Conservation (phyloP, 2,113 vertebrate species). For the Mastomys natalensis region DNA sequence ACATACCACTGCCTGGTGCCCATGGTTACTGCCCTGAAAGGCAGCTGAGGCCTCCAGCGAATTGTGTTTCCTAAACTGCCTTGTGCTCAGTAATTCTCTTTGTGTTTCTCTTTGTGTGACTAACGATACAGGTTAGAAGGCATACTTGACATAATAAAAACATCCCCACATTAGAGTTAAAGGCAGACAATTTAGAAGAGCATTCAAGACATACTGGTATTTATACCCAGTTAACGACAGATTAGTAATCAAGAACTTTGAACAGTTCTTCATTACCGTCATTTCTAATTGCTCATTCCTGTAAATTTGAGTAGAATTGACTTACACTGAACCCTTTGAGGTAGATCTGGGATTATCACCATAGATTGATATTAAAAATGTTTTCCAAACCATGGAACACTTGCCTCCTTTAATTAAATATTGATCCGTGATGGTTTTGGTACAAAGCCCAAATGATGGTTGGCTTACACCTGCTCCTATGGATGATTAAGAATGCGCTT, state of each 20-base stretch:
- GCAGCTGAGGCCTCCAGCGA: background rate
- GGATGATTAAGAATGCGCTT: background rate
- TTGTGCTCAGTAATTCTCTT: background rate
- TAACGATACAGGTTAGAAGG: background rate
- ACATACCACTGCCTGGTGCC: no score
- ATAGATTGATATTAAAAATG: background rate
- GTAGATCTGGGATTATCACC: background rate
- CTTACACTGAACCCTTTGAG: background rate
- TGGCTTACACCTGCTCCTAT: background rate
- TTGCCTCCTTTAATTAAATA: conserved; percentile 61
- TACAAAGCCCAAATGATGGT: background rate
- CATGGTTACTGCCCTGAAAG: background rate
- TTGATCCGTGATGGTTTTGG: conserved; percentile 24
- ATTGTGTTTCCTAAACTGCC: background rate
- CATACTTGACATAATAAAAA: background rate
- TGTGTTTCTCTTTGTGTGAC: background rate
- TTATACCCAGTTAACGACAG: background rate
- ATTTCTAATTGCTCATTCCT: background rate
- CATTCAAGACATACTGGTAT: background rate
- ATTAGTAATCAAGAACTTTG: background rate
- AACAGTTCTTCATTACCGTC: background rate
- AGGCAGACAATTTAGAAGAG: background rate
- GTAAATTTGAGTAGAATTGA: conserved; percentile 10
- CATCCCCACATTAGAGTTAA: background rate
- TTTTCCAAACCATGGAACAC: background rate